These are phyloP conservation scores for Hippasteria phrygiana DNA, from an alignment of 53 echinoderm and acorn worm species.

Conservation along the genomic window DNA sequence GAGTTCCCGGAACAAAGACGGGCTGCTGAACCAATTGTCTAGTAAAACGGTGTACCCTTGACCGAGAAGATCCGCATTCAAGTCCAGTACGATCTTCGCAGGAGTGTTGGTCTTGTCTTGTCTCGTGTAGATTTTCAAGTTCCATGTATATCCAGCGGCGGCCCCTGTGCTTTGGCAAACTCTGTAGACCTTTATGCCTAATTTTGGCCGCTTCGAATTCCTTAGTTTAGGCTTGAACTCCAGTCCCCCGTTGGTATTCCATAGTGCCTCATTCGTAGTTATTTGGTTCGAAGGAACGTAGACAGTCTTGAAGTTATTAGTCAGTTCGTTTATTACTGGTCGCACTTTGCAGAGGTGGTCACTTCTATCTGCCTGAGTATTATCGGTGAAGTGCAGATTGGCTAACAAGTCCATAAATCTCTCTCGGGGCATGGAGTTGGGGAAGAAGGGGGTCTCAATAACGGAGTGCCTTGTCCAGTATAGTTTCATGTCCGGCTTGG, in stretches of 20 bases:
- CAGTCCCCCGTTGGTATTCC: background rate
- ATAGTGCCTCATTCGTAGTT: background rate
- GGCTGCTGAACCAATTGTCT: background rate
- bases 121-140: background rate
- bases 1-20: background rate
- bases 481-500: too few relatives aligned
- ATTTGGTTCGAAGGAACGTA: background rate
- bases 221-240: background rate
- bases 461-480: too few relatives aligned
- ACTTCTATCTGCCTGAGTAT: too few relatives aligned
- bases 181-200: background rate
- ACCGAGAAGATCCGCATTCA: background rate
- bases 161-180: background rate
- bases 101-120: too few relatives aligned
- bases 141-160: background rate
- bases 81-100: too few relatives aligned
- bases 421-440: too few relatives aligned
- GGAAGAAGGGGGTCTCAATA: too few relatives aligned
- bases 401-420: too few relatives aligned
- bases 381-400: too few relatives aligned
- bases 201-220: background rate
- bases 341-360: constrained; percentile 4
- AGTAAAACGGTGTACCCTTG: background rate
- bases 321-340: background rate
- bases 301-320: background rate